Evolutionary conservation across 2,888 invertebrate genomes (phyloP).

Genomic region (Vannuccia rotundouncinata): DNA sequence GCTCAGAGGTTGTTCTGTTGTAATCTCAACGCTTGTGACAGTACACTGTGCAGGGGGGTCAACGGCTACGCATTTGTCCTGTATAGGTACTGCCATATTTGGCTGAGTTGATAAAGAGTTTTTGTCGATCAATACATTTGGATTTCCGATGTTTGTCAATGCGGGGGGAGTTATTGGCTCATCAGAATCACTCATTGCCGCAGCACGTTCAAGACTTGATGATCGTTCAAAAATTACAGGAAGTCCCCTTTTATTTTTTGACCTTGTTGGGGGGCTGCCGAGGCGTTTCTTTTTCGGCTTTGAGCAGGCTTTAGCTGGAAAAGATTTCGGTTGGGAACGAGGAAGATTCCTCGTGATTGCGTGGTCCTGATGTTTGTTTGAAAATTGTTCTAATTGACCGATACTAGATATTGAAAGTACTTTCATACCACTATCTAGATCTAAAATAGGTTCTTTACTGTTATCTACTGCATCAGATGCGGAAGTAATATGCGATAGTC

Average conservation of each 20-base stretch:
- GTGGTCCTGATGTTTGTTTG: background rate
- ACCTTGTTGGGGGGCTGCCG: background rate
- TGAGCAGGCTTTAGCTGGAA: background rate
- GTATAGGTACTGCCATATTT: background rate
- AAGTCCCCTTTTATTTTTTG: background rate
- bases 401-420: constrained; percentile 16
- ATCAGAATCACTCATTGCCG: background rate
- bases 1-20: background rate
- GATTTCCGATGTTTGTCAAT: background rate
- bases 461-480: background rate
- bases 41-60: constrained; percentile 12
- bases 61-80: background rate
- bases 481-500: background rate
- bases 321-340: background rate
- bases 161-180: background rate
- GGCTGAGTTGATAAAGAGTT: background rate
- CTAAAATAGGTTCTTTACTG: background rate
- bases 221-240: constrained; percentile 25
- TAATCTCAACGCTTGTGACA: background rate
- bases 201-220: constrained; percentile 1
- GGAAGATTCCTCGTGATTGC: background rate
- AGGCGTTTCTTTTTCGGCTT: background rate
- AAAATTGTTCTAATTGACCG: background rate
- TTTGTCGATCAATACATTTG: background rate
- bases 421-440: constrained; percentile 6